A percentile compares a stretch with the other conserved stretches of the same genome.
phyloP scores from a whole-genome alignment of 1,140 invertebrate genomes.

The Halictus rubicundus region DNA sequence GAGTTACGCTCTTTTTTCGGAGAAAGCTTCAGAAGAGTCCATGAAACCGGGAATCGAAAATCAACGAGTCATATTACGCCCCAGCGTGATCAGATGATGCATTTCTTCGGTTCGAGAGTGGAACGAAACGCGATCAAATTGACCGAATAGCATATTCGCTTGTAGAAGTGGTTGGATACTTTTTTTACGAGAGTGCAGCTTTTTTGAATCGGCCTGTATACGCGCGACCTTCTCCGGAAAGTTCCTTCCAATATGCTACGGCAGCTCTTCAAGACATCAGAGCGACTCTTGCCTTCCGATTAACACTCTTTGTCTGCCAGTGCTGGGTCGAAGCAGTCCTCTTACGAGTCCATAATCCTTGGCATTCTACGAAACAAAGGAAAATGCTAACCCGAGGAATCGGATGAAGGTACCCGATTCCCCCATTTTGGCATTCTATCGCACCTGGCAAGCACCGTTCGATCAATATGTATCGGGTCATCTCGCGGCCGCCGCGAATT shows the following conservation, averaged over 20 bases:
- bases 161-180: too few relatives aligned
- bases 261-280: constrained; percentile 19
- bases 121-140: too few relatives aligned
- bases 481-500: not conserved
- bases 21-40: too few relatives aligned
- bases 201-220: constrained; percentile 5
- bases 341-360: constrained; percentile 33
- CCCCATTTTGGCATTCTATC: not conserved
- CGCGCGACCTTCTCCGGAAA: constrained; percentile 14
- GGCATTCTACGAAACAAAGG: constrained; percentile 18
- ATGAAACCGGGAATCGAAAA: too few relatives aligned
- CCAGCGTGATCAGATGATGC: too few relatives aligned
- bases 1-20: too few relatives aligned
- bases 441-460: not conserved
- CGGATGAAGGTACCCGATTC: not conserved
- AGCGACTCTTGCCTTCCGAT: constrained; percentile 10
- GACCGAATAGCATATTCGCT: too few relatives aligned
- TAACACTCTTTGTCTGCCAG: constrained; percentile 2
- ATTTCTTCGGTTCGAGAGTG: too few relatives aligned
- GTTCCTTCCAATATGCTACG: constrained; percentile 28
- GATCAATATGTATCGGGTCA: not conserved
- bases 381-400: constrained; percentile 4
- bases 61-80: too few relatives aligned
- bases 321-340: not conserved
- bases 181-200: not conserved